Percentiles rank a stretch among this genome's conserved stretches.
phyloP scores from a whole-genome alignment of 2,797 vertebrate species.

The Scleropages formosus region DNA sequence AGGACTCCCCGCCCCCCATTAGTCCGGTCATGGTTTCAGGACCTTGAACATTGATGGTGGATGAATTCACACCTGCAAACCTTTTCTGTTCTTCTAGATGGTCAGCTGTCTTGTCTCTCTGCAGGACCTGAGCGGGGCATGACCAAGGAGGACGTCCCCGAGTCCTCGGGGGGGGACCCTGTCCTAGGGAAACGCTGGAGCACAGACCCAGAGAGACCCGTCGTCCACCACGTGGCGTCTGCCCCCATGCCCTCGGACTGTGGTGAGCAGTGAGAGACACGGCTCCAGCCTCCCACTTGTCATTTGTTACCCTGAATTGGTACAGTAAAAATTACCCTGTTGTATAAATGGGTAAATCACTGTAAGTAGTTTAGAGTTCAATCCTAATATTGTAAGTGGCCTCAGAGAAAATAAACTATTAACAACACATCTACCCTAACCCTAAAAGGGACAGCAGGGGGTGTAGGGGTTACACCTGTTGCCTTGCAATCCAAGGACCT shows the following conservation, averaged over 20 bases:
- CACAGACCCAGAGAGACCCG: slow-evolving; percentile 63
- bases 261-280: slow-evolving; percentile 69
- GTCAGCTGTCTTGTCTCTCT: slow-evolving; percentile 16
- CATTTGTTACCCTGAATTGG: too few species aligned
- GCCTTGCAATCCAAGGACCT: too few species aligned
- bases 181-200: slow-evolving; percentile 63
- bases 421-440: too few species aligned
- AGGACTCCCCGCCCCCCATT: too few species aligned
- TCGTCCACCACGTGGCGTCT: slow-evolving; percentile 88
- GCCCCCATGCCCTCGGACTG: slow-evolving; percentile 93
- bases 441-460: too few species aligned
- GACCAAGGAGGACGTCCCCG: slow-evolving; percentile 91
- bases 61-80: not conserved
- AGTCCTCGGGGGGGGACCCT: slow-evolving; percentile 70
- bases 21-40: not conserved
- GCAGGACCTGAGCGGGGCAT: slow-evolving; percentile 74
- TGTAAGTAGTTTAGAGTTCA: too few species aligned
- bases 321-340: too few species aligned
- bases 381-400: too few species aligned
- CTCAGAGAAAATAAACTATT: too few species aligned
- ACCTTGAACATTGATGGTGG: not conserved
- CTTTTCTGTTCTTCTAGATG: not conserved
- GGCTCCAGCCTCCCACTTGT: too few species aligned
- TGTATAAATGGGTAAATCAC: too few species aligned
- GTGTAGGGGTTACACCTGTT: too few species aligned